These are phyloP conservation scores for Chromis chromis DNA, from an alignment of 2,797 vertebrate genomes.

Conservation along the genomic window DNA sequence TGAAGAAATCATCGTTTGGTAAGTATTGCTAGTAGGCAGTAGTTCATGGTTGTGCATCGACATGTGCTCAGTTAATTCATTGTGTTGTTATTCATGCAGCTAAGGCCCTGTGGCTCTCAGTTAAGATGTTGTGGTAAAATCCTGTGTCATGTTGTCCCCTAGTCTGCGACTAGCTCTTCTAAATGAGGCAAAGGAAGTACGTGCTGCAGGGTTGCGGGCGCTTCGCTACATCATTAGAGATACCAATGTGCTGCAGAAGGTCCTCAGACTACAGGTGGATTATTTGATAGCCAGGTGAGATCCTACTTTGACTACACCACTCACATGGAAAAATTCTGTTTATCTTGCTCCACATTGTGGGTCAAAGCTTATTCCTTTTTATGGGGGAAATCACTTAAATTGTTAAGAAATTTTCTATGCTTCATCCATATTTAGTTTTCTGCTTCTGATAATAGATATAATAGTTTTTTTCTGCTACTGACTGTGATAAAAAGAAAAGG, in stretches of 20 bases:
- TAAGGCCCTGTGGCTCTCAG: neutral
- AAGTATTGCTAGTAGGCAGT: slow-evolving; percentile 70
- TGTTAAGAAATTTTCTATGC: neutral
- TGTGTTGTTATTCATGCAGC: neutral
- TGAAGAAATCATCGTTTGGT: slow-evolving; percentile 99
- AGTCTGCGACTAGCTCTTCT: slow-evolving; percentile 96
- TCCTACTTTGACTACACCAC: neutral
- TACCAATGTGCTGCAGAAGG: slow-evolving; percentile 94
- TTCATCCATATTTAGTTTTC: slow-evolving; percentile 5
- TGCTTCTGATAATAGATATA: neutral
- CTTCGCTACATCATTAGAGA: slow-evolving; percentile 98
- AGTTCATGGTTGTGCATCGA: neutral
- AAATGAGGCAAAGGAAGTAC: slow-evolving; percentile 99
- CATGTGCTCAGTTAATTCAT: neutral
- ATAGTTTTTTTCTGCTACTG: neutral
- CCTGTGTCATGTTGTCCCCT: neutral
- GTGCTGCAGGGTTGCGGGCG: slow-evolving; percentile 95
- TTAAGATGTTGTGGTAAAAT: neutral
- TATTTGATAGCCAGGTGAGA: slow-evolving; percentile 97
- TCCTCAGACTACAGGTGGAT: slow-evolving; percentile 96
- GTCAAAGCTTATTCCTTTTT: neutral
- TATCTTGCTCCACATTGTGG: neutral
- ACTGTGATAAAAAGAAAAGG: neutral
- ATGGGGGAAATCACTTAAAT: neutral
- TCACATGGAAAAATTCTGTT: neutral